These are phyloP conservation scores for Lymantria dispar DNA, from an alignment of 2,888 invertebrate genomes.

Conservation along the genomic window DNA sequence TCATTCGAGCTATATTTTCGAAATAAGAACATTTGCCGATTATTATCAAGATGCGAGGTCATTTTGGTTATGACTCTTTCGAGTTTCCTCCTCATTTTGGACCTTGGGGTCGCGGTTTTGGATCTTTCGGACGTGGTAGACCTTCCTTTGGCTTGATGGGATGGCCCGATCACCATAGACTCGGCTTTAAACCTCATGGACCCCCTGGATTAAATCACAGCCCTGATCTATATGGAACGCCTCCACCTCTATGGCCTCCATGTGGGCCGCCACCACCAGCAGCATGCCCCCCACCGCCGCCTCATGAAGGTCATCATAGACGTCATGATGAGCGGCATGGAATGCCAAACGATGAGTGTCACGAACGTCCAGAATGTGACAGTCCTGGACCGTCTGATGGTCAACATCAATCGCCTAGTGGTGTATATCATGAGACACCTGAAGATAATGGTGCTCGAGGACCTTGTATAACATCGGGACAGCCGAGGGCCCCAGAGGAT, in stretches of 20 bases:
- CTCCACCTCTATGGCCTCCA: slow-evolving; percentile 4
- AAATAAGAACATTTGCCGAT: background rate
- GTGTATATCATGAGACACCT: too few species aligned
- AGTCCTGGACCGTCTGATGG: too few species aligned
- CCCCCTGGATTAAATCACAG: slow-evolving; percentile 1
- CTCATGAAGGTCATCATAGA: too few species aligned
- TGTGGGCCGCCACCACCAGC: slow-evolving; percentile 3
- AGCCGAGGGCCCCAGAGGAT: background rate
- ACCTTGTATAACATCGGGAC: too few species aligned
- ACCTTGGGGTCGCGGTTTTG: slow-evolving; percentile 2
- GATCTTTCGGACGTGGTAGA: background rate
- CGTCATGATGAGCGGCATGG: background rate
- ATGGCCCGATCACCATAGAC: background rate
- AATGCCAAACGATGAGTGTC: too few species aligned
- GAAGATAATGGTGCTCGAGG: background rate
- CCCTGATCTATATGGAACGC: background rate
- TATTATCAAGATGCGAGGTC: slow-evolving; percentile 15
- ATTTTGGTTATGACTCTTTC: slow-evolving; percentile 8
- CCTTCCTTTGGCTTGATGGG: slow-evolving; percentile 1
- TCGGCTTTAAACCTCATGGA: background rate
- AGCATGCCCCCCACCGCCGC: too few species aligned
- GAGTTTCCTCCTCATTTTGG: slow-evolving; percentile 2
- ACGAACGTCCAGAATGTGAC: too few species aligned
- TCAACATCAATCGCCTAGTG: too few species aligned
- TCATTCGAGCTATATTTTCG: slow-evolving; percentile 3